Evolutionary conservation across 2,888 invertebrate genomes (phyloP), one percentile per base, ranked within the genome.

Genomic region (Myopa tessellatipennis): DNA sequence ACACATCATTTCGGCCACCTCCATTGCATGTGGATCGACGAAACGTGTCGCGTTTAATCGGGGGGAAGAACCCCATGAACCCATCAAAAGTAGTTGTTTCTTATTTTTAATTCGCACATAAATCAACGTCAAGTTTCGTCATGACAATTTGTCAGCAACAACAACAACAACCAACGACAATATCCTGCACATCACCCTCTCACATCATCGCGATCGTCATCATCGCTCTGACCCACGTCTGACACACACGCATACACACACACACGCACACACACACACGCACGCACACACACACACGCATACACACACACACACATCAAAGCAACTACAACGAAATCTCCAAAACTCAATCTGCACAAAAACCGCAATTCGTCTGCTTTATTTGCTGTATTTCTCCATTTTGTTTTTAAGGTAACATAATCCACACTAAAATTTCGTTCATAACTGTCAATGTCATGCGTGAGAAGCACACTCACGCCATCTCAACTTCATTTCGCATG

Each of bases 401-500:
- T 34, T 63, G 18, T 34, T 69, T 69, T 50, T 12, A 40, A 74
- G 61, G 50, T 50, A 36, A 38, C 36, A 67, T 50, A 63, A 74
- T 63, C 73, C 50, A 74, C 18, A 50, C 73, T 74, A 14, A 34
- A 65, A 52, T 65, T 55, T 52, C 55, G 68, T 68, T 18, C 75
- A 75, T 75, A 75, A 69, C 69, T 69, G 75, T 75, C 75, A 69
- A 68, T 69, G 75, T 60, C 75, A 60, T 69, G 75, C 75, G 69
- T 75, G 75, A 69, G 45, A 45, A 40, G 45, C 55, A 55, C 60
- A 38, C 26, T 45, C 60, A 45, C n/a, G 45, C 77, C 26, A 5
- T 5, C 38, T 26, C 36, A 67, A 38, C 77, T 38, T 77, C 77
- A 83, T 81, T 81, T 76, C 40, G 74, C 73, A 80, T 80, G 76